phyloP scores from a whole-genome alignment of 2,888 invertebrate species.

The Unio pictorum region DNA sequence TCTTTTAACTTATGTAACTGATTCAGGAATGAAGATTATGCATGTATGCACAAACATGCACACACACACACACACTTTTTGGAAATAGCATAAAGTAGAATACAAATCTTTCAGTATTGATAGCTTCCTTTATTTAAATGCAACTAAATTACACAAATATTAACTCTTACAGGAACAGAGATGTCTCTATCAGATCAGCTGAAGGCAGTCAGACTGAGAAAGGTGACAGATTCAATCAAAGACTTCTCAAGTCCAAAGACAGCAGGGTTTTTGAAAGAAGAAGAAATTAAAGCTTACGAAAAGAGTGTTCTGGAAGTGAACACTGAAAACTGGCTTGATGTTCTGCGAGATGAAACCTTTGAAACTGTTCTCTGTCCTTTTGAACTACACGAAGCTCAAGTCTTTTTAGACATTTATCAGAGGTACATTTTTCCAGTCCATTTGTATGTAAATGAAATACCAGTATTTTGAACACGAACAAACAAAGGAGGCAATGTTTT shows the following conservation, averaged over 20 bases:
- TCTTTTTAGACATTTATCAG: slow-evolving; percentile 53
- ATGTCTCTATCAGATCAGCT: slow-evolving; percentile 41
- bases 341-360: slow-evolving; percentile 48
- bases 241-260: slow-evolving; percentile 57
- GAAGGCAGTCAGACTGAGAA: slow-evolving; percentile 44
- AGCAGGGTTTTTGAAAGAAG: slow-evolving; percentile 47
- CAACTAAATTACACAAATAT: neutral
- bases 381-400: slow-evolving; percentile 40
- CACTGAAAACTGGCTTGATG: slow-evolving; percentile 53
- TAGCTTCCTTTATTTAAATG: too few species aligned
- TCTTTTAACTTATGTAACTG: too few species aligned
- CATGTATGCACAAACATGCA: too few species aligned
- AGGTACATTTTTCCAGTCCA: slow-evolving; percentile 9
- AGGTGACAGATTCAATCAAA: slow-evolving; percentile 39
- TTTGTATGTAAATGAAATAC: too few species aligned
- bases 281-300: slow-evolving; percentile 53
- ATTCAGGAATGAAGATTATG: too few species aligned
- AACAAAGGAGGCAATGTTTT: too few species aligned
- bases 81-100: neutral
- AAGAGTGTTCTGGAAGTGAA: slow-evolving; percentile 53
- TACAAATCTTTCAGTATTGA: neutral
- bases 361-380: slow-evolving; percentile 50
- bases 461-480: too few species aligned
- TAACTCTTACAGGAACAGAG: neutral
- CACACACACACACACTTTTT: too few species aligned